phyloP scores from a whole-genome alignment of 1,140 invertebrate species.

The Drosophila kanapiae region DNA sequence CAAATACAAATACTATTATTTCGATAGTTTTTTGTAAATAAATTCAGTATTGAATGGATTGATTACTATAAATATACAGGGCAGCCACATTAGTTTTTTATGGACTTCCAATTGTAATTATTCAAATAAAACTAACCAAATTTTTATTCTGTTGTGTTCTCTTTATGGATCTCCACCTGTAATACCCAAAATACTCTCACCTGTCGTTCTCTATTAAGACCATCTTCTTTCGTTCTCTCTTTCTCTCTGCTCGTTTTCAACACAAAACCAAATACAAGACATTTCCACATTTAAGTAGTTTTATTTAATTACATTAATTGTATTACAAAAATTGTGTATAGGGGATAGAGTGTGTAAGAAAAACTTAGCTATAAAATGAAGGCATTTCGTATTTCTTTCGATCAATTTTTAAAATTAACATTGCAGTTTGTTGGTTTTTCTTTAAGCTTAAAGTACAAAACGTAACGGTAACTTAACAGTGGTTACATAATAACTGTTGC shows the following conservation, averaged over 20 bases:
- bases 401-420: constrained; percentile 73
- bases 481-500: constrained; percentile 73
- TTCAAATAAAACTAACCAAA: too few relatives aligned
- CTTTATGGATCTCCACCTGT: neutral
- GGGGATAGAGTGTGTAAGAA: constrained; percentile 51
- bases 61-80: neutral
- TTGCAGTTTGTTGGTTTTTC: constrained; percentile 51
- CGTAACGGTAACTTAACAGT: constrained; percentile 77
- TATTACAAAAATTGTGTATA: constrained; percentile 61
- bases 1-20: neutral
- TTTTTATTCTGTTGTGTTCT: too few relatives aligned
- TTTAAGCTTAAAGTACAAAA: constrained; percentile 72
- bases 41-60: neutral
- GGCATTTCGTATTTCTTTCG: constrained; percentile 49
- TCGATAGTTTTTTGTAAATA: neutral
- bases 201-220: constrained; percentile 26
- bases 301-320: constrained; percentile 81
- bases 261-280: constrained; percentile 17
- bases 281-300: constrained; percentile 68
- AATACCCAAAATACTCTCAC: constrained; percentile 20
- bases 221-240: neutral
- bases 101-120: too few relatives aligned
- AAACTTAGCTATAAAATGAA: constrained; percentile 62
- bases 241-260: neutral
- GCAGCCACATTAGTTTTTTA: too few relatives aligned